phyloP scores from a whole-genome alignment of 1,140 invertebrate species.

The Diorhabda carinulata region DNA sequence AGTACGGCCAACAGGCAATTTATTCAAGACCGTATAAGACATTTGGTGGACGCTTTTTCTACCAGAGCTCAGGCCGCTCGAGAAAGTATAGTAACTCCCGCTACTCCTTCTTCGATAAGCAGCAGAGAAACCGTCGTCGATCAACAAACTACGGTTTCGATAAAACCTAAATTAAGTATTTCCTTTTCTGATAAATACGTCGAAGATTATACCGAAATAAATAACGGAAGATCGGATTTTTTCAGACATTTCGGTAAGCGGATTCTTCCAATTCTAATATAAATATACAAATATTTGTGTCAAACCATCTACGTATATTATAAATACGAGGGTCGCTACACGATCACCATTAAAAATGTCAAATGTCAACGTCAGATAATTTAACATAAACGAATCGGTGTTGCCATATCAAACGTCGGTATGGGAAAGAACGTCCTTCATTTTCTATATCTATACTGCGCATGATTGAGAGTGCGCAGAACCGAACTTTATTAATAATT shows the following conservation, averaged over 20 bases:
- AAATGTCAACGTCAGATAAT: too few relatives aligned
- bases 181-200: conserved; percentile 33
- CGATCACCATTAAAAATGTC: too few relatives aligned
- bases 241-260: conserved; percentile 3
- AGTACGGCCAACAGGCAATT: conserved; percentile 43
- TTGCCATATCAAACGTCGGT: too few relatives aligned
- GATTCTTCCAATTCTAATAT: too few relatives aligned
- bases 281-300: too few relatives aligned
- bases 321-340: too few relatives aligned
- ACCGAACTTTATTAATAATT: too few relatives aligned
- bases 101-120: conserved; percentile 57
- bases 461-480: too few relatives aligned
- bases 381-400: too few relatives aligned
- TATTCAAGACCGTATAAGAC: conserved; percentile 53
- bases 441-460: too few relatives aligned
- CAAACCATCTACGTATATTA: too few relatives aligned
- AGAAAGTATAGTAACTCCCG: conserved; percentile 56
- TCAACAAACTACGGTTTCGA: conserved; percentile 7
- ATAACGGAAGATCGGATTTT: conserved; percentile 8
- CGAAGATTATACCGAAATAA: conserved; percentile 19
- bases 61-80: conserved; percentile 55
- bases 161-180: conserved; percentile 29
- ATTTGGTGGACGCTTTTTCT: conserved; percentile 58
- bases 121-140: conserved; percentile 23
- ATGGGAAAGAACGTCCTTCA: too few relatives aligned